Evolutionary conservation across 2,797 vertebrate species (phyloP).

Genomic region (Betta splendens): DNA sequence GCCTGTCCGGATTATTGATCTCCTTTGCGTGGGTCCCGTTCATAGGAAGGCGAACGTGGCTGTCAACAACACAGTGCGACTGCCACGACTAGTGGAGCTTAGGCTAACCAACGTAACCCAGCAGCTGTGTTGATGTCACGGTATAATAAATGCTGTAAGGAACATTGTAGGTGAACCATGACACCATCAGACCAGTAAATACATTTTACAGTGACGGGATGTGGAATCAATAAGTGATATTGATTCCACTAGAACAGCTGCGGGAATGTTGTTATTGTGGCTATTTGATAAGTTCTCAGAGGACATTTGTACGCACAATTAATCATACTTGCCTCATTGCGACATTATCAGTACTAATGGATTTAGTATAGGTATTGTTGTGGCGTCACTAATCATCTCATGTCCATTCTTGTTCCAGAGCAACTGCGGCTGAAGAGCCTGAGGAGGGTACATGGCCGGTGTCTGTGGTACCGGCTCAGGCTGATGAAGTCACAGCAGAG

Average conservation of each 20-base stretch:
- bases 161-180: background rate
- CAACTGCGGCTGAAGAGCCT: slow-evolving; percentile 96
- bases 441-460: slow-evolving; percentile 94
- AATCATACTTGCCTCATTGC: background rate
- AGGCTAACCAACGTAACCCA: background rate
- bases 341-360: background rate
- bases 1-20: slow-evolving; percentile 8
- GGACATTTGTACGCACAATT: background rate
- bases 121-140: background rate
- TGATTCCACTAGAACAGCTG: background rate
- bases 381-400: background rate
- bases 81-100: slow-evolving; percentile 9
- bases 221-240: too few relatives aligned
- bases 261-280: background rate
- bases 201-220: too few relatives aligned
- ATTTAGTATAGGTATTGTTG: background rate
- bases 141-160: background rate
- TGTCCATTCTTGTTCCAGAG: slow-evolving; percentile 75
- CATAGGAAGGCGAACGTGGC: slow-evolving; percentile 19
- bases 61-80: slow-evolving; percentile 33
- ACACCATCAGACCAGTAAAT: too few relatives aligned
- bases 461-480: slow-evolving; percentile 95
- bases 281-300: background rate
- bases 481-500: slow-evolving; percentile 96
- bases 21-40: slow-evolving; percentile 10